A percentile compares a stretch with the other conserved stretches of the same genome.
phyloP scores from a whole-genome alignment of 2,888 invertebrate genomes.

The Drosophila emarginata region DNA sequence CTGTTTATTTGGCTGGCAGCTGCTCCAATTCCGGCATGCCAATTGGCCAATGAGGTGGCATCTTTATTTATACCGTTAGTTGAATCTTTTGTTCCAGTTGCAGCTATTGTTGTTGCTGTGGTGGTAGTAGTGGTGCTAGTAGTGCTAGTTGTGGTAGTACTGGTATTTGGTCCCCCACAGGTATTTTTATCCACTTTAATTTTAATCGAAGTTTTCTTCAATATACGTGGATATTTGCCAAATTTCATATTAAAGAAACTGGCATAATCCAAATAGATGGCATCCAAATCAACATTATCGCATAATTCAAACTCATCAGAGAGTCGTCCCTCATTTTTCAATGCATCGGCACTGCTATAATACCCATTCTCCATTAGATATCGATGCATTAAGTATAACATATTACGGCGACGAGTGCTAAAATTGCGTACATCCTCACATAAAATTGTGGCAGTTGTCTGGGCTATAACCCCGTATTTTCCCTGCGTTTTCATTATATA shows the following conservation, averaged over 20 bases:
- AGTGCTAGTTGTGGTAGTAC: not conserved
- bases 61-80: not conserved
- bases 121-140: too few relatives aligned
- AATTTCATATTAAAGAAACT: conserved; percentile 93
- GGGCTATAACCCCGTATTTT: conserved; percentile 60
- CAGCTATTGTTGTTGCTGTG: not conserved
- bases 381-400: conserved; percentile 86
- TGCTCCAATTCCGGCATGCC: conserved; percentile 57
- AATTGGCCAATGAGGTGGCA: conserved; percentile 39
- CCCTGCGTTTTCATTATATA: conserved; percentile 58
- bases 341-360: conserved; percentile 85
- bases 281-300: conserved; percentile 95
- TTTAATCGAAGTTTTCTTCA: conserved; percentile 83
- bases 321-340: conserved; percentile 89
- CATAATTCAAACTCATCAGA: conserved; percentile 88
- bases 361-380: conserved; percentile 88
- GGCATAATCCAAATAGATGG: conserved; percentile 93
- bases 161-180: not conserved
- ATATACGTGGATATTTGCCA: conserved; percentile 92
- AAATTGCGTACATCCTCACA: conserved; percentile 79
- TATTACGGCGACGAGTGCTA: conserved; percentile 82
- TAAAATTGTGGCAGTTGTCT: conserved; percentile 47
- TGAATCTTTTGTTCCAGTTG: conserved; percentile 9
- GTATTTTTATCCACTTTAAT: conserved; percentile 64
- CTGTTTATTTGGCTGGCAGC: conserved; percentile 28